A percentile compares a stretch with the other conserved stretches of the same genome.
These are phyloP conservation scores for Spodoptera frugiperda DNA, from an alignment of 1,140 invertebrate genomes.

Conservation along the genomic window DNA sequence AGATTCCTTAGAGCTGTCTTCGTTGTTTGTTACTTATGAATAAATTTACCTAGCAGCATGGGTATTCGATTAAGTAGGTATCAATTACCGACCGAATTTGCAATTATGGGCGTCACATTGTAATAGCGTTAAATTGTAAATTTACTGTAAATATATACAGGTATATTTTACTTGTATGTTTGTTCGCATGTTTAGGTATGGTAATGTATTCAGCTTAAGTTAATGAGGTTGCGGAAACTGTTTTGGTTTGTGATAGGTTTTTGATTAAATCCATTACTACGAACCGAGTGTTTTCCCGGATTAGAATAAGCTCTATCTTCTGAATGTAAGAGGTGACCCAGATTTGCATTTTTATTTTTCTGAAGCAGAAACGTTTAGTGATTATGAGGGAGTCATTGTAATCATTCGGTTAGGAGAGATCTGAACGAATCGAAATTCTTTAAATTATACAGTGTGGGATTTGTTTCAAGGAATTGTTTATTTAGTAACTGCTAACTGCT, in stretches of 20 bases:
- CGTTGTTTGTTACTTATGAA: constrained; percentile 47
- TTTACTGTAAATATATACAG: constrained; percentile 10
- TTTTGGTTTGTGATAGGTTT: constrained; percentile 36
- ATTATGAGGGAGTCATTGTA: too few relatives aligned
- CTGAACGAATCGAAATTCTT: too few relatives aligned
- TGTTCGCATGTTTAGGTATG: constrained; percentile 19
- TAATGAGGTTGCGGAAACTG: constrained; percentile 35
- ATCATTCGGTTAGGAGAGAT: too few relatives aligned
- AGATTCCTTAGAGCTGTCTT: constrained; percentile 37
- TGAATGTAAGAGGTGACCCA: too few relatives aligned
- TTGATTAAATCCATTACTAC: constrained; percentile 33
- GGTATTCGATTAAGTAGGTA: constrained; percentile 50
- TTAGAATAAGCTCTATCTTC: constrained; percentile 11
- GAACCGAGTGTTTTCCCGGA: constrained; percentile 19
- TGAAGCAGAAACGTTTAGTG: too few relatives aligned
- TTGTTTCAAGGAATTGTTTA: too few relatives aligned
- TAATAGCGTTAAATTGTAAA: constrained; percentile 34
- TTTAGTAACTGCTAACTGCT: too few relatives aligned
- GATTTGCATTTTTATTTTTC: too few relatives aligned
- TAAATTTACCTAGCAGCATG: constrained; percentile 48
- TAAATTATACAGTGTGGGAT: too few relatives aligned
- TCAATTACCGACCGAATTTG: constrained; percentile 49
- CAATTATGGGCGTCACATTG: constrained; percentile 35
- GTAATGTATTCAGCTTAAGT: constrained; percentile 36
- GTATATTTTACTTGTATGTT: not conserved